Percentiles rank a stretch among this genome's conserved stretches.
phyloP scores from a whole-genome alignment of 1,140 invertebrate species.

The Anadara kagoshimensis region DNA sequence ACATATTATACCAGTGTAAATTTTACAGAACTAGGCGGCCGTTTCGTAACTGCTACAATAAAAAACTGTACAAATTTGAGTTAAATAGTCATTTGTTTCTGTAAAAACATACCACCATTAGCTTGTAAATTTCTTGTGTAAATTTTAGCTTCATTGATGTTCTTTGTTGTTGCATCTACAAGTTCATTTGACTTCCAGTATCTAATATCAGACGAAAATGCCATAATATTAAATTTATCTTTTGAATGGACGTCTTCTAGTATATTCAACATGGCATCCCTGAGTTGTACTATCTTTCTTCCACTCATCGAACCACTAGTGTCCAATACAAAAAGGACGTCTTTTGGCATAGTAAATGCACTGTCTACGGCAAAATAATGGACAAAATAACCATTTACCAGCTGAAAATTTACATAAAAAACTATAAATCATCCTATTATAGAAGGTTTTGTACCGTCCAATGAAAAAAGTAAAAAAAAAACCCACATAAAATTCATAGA shows the following conservation, averaged over 20 bases:
- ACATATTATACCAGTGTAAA: too few species aligned
- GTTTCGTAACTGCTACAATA: too few species aligned
- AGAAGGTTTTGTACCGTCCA: too few species aligned
- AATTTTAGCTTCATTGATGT: constrained; percentile 24
- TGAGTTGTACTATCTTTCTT: constrained; percentile 79
- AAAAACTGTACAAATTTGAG: too few species aligned
- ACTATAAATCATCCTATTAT: too few species aligned
- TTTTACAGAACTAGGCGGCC: too few species aligned
- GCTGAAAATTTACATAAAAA: too few species aligned
- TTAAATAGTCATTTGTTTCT: too few species aligned
- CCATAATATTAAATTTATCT: constrained; percentile 81
- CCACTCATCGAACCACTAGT: constrained; percentile 82
- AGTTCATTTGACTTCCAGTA: constrained; percentile 44
- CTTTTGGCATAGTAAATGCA: constrained; percentile 78
- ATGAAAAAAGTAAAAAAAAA: too few species aligned
- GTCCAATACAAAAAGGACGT: constrained; percentile 83
- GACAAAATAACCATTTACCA: constrained; percentile 84
- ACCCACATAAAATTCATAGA: too few species aligned
- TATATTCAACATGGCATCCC: constrained; percentile 81
- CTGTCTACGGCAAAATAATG: constrained; percentile 81
- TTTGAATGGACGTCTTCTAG: constrained; percentile 77
- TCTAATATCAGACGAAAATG: constrained; percentile 75
- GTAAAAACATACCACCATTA: constrained; percentile 47
- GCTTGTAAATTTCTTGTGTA: constrained; percentile 28
- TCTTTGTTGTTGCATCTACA: constrained; percentile 25